These are phyloP conservation scores for Callimico goeldii DNA, from an alignment of 2,797 vertebrate species.

Conservation along the genomic window DNA sequence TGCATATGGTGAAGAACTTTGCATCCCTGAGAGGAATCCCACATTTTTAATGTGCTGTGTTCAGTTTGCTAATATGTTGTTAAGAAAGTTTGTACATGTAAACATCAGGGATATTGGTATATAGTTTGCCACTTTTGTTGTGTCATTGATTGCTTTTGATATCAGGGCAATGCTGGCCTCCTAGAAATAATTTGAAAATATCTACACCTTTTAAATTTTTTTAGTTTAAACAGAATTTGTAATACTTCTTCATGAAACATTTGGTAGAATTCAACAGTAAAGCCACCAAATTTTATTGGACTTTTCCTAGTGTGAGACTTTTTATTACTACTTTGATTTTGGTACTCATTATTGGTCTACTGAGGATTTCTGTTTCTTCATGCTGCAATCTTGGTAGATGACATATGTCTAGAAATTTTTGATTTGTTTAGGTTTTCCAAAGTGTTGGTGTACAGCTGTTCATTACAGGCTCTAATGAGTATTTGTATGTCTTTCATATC, in stretches of 20 bases:
- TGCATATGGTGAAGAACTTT: background rate
- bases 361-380: background rate
- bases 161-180: background rate
- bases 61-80: background rate
- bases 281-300: background rate
- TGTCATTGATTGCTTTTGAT: background rate
- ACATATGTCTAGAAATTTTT: background rate
- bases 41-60: background rate
- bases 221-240: background rate
- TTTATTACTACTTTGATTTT: background rate
- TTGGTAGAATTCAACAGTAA: background rate
- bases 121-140: background rate
- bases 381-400: background rate
- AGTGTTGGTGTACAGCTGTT: too few relatives aligned
- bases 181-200: background rate
- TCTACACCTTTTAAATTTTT: background rate
- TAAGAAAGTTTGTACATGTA: background rate
- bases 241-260: background rate
- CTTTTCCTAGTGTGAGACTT: background rate
- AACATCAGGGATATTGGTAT: background rate
- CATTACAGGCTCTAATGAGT: too few relatives aligned
- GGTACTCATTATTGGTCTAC: background rate
- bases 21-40: background rate
- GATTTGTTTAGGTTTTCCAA: too few relatives aligned
- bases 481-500: too few relatives aligned